Evolutionary conservation across 2,888 invertebrate genomes (phyloP).

Genomic region (Drosophila neutralis): DNA sequence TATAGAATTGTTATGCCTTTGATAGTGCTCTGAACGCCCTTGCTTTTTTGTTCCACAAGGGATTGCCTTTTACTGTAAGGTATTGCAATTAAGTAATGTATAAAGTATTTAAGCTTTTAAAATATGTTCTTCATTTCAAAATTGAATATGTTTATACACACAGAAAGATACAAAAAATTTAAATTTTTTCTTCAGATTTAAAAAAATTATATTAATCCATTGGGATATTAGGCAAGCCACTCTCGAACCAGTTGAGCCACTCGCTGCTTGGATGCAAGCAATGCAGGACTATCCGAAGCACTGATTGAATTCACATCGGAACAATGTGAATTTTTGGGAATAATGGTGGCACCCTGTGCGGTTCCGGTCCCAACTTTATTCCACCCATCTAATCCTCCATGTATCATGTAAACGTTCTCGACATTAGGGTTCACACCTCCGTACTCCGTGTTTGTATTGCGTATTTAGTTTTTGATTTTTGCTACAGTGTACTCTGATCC

Average conservation of each 20-base stretch:
- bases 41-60: neutral
- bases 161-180: neutral
- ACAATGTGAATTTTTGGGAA: slow-evolving; percentile 76
- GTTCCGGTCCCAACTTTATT: slow-evolving; percentile 84
- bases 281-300: slow-evolving; percentile 59
- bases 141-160: neutral
- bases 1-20: neutral
- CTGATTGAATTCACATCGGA: slow-evolving; percentile 76
- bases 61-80: neutral
- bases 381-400: slow-evolving; percentile 86
- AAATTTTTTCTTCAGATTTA: neutral
- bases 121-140: neutral
- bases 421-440: slow-evolving; percentile 85
- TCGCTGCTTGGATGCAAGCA: slow-evolving; percentile 66
- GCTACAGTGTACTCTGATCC: slow-evolving; percentile 44
- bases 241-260: slow-evolving; percentile 59
- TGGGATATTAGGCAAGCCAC: slow-evolving; percentile 60
- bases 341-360: slow-evolving; percentile 64
- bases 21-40: neutral
- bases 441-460: slow-evolving; percentile 84
- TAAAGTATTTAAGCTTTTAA: neutral
- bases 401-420: slow-evolving; percentile 85
- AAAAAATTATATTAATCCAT: neutral
- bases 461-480: slow-evolving; percentile 48
- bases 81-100: neutral